Conservation (phyloP, 2,113 vertebrate species). For the Trinectes maculatus region DNA sequence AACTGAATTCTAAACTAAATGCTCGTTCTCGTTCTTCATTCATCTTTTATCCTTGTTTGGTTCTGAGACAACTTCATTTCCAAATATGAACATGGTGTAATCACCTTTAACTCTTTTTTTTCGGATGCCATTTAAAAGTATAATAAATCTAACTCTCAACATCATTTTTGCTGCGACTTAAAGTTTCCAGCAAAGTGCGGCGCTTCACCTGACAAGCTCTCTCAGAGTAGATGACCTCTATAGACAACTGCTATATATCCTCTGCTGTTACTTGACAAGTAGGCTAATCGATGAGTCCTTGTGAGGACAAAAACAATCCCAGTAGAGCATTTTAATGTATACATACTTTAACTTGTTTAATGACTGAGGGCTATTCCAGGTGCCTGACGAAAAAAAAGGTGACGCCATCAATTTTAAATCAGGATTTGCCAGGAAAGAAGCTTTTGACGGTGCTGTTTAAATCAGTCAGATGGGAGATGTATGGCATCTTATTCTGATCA, state of each 20-base stretch:
- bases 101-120: constrained; percentile 7
- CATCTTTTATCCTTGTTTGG: constrained; percentile 4
- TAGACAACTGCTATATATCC: constrained; percentile 39
- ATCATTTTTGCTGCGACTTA: not conserved
- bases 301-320: constrained; percentile 59
- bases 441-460: constrained; percentile 67
- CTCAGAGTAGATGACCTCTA: constrained; percentile 49
- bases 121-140: constrained; percentile 33
- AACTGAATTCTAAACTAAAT: not conserved
- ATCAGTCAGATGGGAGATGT: constrained; percentile 62
- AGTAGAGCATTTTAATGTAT: constrained; percentile 63
- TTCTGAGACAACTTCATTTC: no score
- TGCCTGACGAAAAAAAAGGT: constrained; percentile 49
- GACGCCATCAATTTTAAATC: constrained; percentile 71
- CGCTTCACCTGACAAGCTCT: constrained; percentile 3
- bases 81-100: not conserved
- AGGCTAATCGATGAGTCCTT: constrained; percentile 66
- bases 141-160: not conserved
- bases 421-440: constrained; percentile 51
- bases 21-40: constrained; percentile 31
- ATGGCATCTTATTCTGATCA: constrained; percentile 54
- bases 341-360: constrained; percentile 61
- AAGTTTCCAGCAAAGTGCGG: constrained; percentile 1
- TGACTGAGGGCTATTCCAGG: constrained; percentile 45
- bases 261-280: constrained; percentile 59